phyloP scores from a whole-genome alignment of 2,113 vertebrate genomes.

The Bombycilla garrulus region DNA sequence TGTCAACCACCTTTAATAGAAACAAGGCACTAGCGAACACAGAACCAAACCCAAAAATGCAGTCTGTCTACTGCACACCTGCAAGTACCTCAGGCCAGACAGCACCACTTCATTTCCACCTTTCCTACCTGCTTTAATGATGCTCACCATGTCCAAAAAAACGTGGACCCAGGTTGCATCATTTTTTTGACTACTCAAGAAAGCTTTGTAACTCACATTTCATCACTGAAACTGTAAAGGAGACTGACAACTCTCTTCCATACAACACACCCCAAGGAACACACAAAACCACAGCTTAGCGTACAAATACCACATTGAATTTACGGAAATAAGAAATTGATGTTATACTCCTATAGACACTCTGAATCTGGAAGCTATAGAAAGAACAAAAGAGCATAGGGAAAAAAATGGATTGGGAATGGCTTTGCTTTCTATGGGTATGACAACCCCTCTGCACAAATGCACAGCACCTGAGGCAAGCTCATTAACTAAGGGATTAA shows the following conservation, averaged over 20 bases:
- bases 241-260: background rate
- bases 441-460: background rate
- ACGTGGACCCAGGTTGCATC: fast-evolving
- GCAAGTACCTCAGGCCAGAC: background rate
- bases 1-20: background rate
- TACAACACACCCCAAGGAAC: background rate
- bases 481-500: background rate
- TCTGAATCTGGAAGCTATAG: background rate
- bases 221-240: background rate
- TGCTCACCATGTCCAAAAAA: background rate
- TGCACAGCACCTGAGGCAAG: background rate
- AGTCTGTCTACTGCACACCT: background rate
- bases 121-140: background rate
- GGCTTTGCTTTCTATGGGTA: background rate
- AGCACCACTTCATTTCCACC: background rate
- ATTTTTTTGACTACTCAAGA: background rate
- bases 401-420: too few species aligned
- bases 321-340: background rate
- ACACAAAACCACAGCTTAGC: background rate
- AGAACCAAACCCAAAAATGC: fast-evolving
- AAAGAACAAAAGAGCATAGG: background rate
- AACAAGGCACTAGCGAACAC: background rate
- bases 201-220: background rate
- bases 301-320: background rate
- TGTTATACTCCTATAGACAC: background rate